These are phyloP conservation scores for Watsonalla cultraria DNA, from an alignment of 2,888 invertebrate species.

Conservation along the genomic window DNA sequence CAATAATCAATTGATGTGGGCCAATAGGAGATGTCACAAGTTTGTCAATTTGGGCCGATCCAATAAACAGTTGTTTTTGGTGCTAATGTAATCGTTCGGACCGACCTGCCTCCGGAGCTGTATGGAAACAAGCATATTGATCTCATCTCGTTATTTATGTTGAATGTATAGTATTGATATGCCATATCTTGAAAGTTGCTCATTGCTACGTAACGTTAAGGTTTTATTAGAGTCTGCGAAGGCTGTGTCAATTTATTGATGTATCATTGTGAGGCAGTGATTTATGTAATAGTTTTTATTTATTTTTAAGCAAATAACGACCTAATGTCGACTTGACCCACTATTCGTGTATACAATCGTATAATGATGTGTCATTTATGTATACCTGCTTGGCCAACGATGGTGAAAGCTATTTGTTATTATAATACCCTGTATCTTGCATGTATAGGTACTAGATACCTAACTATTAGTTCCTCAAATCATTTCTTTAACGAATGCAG, in stretches of 20 bases:
- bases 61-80: constrained; percentile 13
- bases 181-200: constrained; percentile 64
- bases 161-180: constrained; percentile 61
- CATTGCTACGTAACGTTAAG: constrained; percentile 51
- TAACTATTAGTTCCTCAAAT: constrained; percentile 33
- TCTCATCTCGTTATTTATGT: constrained; percentile 70
- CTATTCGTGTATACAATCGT: background rate
- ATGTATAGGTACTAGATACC: constrained; percentile 12
- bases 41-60: constrained; percentile 10
- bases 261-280: constrained; percentile 24
- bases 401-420: background rate
- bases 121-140: constrained; percentile 54
- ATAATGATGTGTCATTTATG: background rate
- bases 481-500: constrained; percentile 35
- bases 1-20: constrained; percentile 42
- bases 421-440: background rate
- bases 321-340: background rate
- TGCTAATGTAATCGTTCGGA: constrained; percentile 4
- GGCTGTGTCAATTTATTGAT: constrained; percentile 49
- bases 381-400: background rate
- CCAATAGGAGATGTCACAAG: constrained; percentile 26
- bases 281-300: constrained; percentile 11
- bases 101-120: constrained; percentile 8
- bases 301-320: constrained; percentile 16
- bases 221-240: constrained; percentile 40